Base-by-base conservation (phyloP, 2,888 invertebrate species). In the Drosophila greeni region DNA sequence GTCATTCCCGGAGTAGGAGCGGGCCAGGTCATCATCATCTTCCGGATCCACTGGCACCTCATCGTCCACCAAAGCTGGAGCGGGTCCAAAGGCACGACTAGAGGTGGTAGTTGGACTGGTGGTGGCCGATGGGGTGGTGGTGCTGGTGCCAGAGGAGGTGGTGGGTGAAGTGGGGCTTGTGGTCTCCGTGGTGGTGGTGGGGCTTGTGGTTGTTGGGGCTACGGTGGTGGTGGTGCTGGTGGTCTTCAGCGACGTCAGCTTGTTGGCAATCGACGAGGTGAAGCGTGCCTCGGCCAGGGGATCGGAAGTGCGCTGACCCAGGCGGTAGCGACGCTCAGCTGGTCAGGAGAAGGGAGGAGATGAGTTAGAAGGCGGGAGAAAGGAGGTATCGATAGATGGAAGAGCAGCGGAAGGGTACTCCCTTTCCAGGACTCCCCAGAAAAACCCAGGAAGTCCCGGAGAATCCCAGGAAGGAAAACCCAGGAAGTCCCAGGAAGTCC, bases 231-330 rank as follows among this genome's bases (percentile, higher is more conserved):
- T 69, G n/a, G 72, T 65, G 2, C 70, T 24, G 5, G 11, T 26
- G 5, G 59, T 48, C 65, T 77, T 82, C 2, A 74, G 24, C 0
- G 65, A 1, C 33, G 58, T 57, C 7, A 86, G 59, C 55, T 85
- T 82, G 34, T 82, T 74, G 51, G 78, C 42, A 0, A 86, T 52
- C 9, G 64, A 53, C 0, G 74, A 52, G 6, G 72, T 60, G 57
- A 86, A 73, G 1, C 86, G 84, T 14, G 75, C 85, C 45, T 84
- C 74, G 5, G 61, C 62, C 14, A 31, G 18, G 2, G 65, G 72
- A 42, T 76, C 80, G 24, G 65, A 70, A 0, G 69, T 60, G 0
- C 68, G 70, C 24, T 66, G 56, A 3, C 58, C 65, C 37, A 74
- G 5, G 9, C 76, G 82, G 42, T 73, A 65, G 45, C 71, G 67